Conservation (phyloP, 1,140 invertebrate species). For the Megathymus violae region DNA sequence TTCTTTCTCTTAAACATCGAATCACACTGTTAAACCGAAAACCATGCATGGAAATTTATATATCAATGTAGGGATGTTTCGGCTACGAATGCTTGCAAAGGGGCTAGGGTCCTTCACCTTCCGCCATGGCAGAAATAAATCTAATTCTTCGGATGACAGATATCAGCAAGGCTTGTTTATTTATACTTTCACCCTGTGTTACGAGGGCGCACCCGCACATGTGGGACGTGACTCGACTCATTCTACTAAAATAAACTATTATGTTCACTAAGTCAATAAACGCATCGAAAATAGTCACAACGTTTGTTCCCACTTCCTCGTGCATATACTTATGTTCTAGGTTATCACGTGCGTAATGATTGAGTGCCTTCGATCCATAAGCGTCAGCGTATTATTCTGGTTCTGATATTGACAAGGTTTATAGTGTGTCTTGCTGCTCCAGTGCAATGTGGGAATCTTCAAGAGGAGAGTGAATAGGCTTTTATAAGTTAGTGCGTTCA, state of each 20-base stretch:
- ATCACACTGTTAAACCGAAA: too few relatives aligned
- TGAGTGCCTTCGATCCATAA: not conserved
- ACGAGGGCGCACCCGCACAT: constrained; percentile 61
- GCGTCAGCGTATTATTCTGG: too few relatives aligned
- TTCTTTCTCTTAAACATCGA: too few relatives aligned
- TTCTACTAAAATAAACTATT: constrained; percentile 74
- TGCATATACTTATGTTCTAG: constrained; percentile 2
- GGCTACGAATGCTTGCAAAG: constrained; percentile 42
- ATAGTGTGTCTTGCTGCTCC: too few relatives aligned
- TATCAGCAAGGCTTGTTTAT: constrained; percentile 82
- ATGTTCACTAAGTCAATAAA: constrained; percentile 61
- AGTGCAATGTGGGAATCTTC: too few relatives aligned
- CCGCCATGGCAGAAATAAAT: constrained; percentile 79
- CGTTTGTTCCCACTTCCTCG: constrained; percentile 43
- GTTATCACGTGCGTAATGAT: not conserved
- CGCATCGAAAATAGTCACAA: constrained; percentile 48
- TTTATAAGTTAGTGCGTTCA: too few relatives aligned
- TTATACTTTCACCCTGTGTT: constrained; percentile 74
- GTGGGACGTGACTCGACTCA: constrained; percentile 60
- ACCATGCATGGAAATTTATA: constrained; percentile 13
- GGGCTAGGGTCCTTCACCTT: constrained; percentile 76
- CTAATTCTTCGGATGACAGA: constrained; percentile 81
- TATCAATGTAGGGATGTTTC: constrained; percentile 47
- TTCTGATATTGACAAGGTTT: too few relatives aligned
- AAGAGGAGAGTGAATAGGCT: too few relatives aligned